Evolutionary conservation across 2,888 invertebrate genomes (phyloP).

Genomic region (Adineta ricciae): DNA sequence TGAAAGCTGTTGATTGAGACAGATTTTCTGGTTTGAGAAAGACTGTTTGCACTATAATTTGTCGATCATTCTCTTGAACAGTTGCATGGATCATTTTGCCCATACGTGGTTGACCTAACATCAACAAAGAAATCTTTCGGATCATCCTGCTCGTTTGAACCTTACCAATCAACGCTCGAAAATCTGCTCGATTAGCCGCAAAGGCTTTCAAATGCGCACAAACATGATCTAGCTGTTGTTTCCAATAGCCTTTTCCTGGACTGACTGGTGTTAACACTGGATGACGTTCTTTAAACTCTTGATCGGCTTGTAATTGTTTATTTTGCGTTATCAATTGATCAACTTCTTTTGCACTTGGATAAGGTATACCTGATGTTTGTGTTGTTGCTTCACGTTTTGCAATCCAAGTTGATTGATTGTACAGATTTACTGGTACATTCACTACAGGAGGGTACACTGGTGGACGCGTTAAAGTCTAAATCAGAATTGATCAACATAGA

Average conservation of each 20-base stretch:
- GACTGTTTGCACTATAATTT: neutral
- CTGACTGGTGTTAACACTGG: conserved; percentile 48
- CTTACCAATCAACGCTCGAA: conserved; percentile 46
- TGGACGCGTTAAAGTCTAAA: neutral
- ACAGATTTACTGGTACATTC: neutral
- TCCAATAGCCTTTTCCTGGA: conserved; percentile 51
- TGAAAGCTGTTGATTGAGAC: neutral
- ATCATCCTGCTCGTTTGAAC: neutral
- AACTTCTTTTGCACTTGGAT: conserved; percentile 46
- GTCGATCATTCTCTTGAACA: neutral
- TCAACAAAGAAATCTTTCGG: neutral
- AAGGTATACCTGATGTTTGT: conserved; percentile 50
- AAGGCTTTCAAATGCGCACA: conserved; percentile 48
- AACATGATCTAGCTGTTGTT: conserved; percentile 50
- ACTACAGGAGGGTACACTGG: neutral
- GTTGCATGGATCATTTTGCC: neutral
- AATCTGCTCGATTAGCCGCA: conserved; percentile 47
- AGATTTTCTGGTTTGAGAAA: neutral
- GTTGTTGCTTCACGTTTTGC: conserved; percentile 37
- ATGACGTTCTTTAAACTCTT: conserved; percentile 44
- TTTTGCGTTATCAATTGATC: conserved; percentile 39
- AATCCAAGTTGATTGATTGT: neutral
- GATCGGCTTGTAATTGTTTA: conserved; percentile 44
- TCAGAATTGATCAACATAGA: neutral
- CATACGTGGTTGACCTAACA: neutral